Evolutionary conservation across 35 echinoderm and acorn worm genomes (phyloP).

Genomic region (Ptychodera flava): DNA sequence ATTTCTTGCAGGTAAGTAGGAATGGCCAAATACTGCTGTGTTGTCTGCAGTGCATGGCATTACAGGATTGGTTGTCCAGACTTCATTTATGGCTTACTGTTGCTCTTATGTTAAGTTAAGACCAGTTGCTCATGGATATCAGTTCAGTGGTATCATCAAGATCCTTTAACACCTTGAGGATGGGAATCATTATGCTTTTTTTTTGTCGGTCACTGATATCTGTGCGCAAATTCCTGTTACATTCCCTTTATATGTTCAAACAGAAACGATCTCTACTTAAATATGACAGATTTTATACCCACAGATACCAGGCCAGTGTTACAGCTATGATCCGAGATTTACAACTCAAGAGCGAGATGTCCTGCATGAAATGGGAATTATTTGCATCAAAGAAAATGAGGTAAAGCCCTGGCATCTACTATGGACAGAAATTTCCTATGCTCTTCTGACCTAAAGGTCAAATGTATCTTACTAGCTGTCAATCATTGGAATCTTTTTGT

Average conservation of each 20-base stretch:
- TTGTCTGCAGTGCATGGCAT: not conserved
- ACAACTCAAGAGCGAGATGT: conserved; percentile 47
- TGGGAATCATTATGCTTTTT: too few species aligned
- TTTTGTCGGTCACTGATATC: too few species aligned
- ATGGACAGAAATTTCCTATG: too few species aligned
- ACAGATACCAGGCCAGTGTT: conserved; percentile 51
- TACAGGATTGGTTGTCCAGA: not conserved
- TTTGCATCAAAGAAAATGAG: conserved; percentile 64
- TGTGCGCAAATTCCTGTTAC: too few species aligned
- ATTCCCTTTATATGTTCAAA: too few species aligned
- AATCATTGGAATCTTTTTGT: too few species aligned
- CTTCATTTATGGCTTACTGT: not conserved
- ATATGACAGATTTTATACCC: too few species aligned
- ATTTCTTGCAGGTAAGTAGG: conserved; percentile 38
- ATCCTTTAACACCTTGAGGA: not conserved
- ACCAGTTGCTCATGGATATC: not conserved
- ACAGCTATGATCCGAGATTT: conserved; percentile 77
- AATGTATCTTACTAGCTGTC: too few species aligned
- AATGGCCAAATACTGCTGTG: too few species aligned
- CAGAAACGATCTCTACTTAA: too few species aligned
- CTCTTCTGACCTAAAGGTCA: too few species aligned
- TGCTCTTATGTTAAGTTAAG: not conserved
- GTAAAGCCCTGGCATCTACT: conserved; percentile 33
- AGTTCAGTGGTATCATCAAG: not conserved
- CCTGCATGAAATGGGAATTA: conserved; percentile 35